Evolutionary conservation across 2,113 vertebrate genomes (phyloP).

Genomic region (Brachirus orientalis): DNA sequence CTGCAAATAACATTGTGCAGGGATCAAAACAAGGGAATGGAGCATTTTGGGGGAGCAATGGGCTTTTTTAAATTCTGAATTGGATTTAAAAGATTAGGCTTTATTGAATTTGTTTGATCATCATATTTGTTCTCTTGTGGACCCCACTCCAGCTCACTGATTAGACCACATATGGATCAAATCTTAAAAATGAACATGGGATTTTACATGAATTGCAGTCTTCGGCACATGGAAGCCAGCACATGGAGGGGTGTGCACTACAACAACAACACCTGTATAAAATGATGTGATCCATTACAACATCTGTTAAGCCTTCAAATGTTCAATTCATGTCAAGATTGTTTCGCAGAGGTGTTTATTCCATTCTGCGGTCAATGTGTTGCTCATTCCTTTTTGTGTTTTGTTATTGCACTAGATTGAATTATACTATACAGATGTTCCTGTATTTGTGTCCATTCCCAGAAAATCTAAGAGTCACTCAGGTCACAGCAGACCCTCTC

Average conservation of each 20-base stretch:
- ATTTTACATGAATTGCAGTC: constrained; percentile 32
- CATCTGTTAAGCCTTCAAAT: constrained; percentile 4
- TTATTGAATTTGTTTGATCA: constrained; percentile 68
- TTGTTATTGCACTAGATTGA: constrained; percentile 26
- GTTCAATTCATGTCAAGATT: not conserved
- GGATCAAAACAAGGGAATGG: constrained; percentile 77
- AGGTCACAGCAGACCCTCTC: constrained; percentile 50
- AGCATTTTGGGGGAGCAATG: constrained; percentile 50
- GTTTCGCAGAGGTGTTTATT: constrained; percentile 10
- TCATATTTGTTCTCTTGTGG: constrained; percentile 57
- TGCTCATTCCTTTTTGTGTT: constrained; percentile 3
- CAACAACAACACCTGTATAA: constrained; percentile 45
- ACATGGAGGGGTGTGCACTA: not conserved
- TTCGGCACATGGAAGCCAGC: constrained; percentile 12
- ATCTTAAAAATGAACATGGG: constrained; percentile 40
- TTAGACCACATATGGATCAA: constrained; percentile 12
- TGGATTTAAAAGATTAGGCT: constrained; percentile 81
- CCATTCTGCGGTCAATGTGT: constrained; percentile 2
- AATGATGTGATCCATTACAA: constrained; percentile 10
- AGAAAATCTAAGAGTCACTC: constrained; percentile 52
- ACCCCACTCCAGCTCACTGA: constrained; percentile 14
- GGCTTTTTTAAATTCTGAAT: constrained; percentile 68
- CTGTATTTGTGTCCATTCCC: constrained; percentile 45
- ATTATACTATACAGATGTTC: constrained; percentile 50
- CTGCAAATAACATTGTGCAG: constrained; percentile 55